Conservation (phyloP, 2,113 vertebrate genomes). For the Pedionomus torquatus region DNA sequence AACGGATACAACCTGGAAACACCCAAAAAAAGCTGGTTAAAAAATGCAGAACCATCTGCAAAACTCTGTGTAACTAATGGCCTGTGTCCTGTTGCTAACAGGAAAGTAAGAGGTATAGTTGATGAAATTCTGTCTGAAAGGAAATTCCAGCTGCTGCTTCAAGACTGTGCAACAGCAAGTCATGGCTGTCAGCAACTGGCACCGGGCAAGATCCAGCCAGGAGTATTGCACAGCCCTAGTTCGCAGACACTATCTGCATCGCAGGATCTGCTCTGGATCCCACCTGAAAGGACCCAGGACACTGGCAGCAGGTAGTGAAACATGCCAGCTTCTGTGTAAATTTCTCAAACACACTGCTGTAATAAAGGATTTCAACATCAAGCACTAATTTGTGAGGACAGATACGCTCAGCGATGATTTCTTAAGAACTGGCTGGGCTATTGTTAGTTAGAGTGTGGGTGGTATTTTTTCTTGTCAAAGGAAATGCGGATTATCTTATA, state of each 20-base stretch:
- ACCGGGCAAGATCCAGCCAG: not conserved
- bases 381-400: not conserved
- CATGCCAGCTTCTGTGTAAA: not conserved
- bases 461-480: slow-evolving; percentile 21
- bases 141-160: not conserved
- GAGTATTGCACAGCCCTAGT: not conserved
- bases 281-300: not conserved
- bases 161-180: not conserved
- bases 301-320: not conserved
- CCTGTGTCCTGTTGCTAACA: not conserved
- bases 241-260: not conserved
- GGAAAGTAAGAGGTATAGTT: not conserved
- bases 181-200: not conserved
- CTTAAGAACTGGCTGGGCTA: not conserved
- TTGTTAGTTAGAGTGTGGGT: not conserved
- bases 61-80: not conserved
- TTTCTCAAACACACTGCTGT: not conserved
- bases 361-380: not conserved
- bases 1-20: not conserved
- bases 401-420: not conserved
- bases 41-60: not conserved
- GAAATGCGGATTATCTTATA: not conserved
- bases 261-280: not conserved
- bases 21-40: not conserved
- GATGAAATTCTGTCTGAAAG: not conserved